Percentiles rank a stretch among this genome's conserved stretches.
phyloP scores from a whole-genome alignment of 2,113 vertebrate species.

The Serinus canaria region DNA sequence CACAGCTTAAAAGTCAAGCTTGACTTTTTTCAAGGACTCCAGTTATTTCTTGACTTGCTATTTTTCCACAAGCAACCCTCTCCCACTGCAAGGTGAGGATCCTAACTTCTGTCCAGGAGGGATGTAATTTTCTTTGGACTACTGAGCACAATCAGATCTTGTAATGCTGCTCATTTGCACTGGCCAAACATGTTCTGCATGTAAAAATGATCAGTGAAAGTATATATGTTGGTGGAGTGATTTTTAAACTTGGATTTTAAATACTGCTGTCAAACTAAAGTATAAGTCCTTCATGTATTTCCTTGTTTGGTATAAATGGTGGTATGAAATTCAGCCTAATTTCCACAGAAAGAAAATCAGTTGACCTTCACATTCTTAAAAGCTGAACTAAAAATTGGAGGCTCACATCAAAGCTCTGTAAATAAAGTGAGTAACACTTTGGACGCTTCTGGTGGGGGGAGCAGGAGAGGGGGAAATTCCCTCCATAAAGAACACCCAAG shows the following conservation, averaged over 20 bases:
- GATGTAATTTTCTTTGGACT: neutral
- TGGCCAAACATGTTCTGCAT: neutral
- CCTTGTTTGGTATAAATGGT: slow-evolving; percentile 65
- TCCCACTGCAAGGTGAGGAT: neutral
- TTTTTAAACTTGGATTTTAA: neutral
- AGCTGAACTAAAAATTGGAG: slow-evolving; percentile 79
- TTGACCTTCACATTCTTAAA: slow-evolving; percentile 78
- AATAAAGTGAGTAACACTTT: slow-evolving; percentile 82
- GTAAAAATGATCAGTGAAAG: neutral
- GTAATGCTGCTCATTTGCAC: neutral
- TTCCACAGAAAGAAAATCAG: slow-evolving; percentile 72
- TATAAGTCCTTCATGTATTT: slow-evolving; percentile 36
- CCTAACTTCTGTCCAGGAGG: neutral
- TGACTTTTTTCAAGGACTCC: neutral
- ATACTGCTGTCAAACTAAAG: neutral
- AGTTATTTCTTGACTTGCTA: neutral
- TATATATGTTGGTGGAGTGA: neutral
- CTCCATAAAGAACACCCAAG: slow-evolving; percentile 82
- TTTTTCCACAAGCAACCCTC: neutral
- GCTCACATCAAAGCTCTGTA: slow-evolving; percentile 83
- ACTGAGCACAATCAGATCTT: neutral
- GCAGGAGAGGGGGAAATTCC: slow-evolving; percentile 62
- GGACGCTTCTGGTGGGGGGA: slow-evolving; percentile 58
- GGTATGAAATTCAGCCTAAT: slow-evolving; percentile 66
- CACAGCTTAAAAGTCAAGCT: neutral